These are phyloP conservation scores for Momotus momota DNA, from an alignment of 2,797 vertebrate genomes.

Conservation along the genomic window DNA sequence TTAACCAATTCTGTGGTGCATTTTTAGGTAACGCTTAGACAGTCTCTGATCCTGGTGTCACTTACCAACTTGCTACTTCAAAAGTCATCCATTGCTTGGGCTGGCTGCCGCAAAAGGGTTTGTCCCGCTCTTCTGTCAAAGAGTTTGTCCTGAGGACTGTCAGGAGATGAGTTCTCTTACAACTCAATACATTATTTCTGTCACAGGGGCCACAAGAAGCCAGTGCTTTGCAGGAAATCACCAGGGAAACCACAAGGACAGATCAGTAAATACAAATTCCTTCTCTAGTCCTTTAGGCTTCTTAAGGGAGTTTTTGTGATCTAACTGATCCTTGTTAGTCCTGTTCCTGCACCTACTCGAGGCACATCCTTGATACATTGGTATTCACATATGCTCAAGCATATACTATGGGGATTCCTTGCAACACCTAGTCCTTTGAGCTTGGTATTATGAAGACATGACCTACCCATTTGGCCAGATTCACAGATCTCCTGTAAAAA, in stretches of 20 bases:
- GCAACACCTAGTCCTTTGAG: background rate
- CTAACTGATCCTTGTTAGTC: background rate
- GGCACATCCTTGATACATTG: background rate
- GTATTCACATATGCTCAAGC: background rate
- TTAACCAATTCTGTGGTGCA: background rate
- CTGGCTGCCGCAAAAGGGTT: background rate
- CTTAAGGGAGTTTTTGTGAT: background rate
- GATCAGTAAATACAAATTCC: background rate
- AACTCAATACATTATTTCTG: background rate
- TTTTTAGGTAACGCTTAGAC: background rate
- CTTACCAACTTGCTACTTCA: background rate
- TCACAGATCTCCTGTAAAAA: background rate
- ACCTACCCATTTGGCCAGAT: background rate
- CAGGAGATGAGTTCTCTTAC: background rate
- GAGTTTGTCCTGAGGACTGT: background rate
- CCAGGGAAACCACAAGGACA: background rate
- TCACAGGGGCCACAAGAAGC: background rate
- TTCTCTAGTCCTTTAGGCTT: background rate
- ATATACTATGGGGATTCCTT: background rate
- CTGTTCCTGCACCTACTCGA: background rate
- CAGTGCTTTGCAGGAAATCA: background rate
- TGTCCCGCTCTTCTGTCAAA: background rate
- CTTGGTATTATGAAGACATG: background rate
- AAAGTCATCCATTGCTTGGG: background rate
- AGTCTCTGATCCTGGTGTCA: background rate